A percentile compares a stretch with the other conserved stretches of the same genome.
Conservation (phyloP, 2,797 vertebrate genomes). For the Astyanax mexicanus region DNA sequence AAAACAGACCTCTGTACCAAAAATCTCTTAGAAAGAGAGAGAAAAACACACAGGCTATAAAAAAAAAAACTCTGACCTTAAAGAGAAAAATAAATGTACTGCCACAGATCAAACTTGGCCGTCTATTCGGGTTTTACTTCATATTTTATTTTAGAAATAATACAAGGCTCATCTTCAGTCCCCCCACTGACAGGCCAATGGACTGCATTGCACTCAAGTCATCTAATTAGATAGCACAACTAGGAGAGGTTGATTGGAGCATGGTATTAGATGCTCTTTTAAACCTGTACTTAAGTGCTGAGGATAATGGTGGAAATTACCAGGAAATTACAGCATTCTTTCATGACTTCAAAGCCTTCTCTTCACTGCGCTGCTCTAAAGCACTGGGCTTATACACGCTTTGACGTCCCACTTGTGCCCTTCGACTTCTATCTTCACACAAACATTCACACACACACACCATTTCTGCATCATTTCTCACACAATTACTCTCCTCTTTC, state of each 20-base stretch:
- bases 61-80: constrained; percentile 25
- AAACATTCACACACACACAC: no score
- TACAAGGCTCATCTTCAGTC: constrained; percentile 30
- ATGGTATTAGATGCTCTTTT: constrained; percentile 46
- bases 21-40: constrained; percentile 10
- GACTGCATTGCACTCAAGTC: constrained; percentile 27
- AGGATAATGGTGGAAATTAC: constrained; percentile 52
- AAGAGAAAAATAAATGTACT: constrained; percentile 31
- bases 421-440: background rate
- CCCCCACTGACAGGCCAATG: constrained; percentile 12
- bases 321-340: constrained; percentile 50
- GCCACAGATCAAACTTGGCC: constrained; percentile 37
- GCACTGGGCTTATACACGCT: constrained; percentile 17
- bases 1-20: no score
- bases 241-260: constrained; percentile 44
- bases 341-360: constrained; percentile 53
- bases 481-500: background rate
- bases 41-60: background rate
- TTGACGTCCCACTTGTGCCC: background rate
- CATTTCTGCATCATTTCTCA: background rate
- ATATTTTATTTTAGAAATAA: constrained; percentile 36
- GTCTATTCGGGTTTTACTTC: constrained; percentile 22
- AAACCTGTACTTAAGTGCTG: constrained; percentile 48
- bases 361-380: background rate
- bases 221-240: constrained; percentile 41